These are phyloP conservation scores for Oxystoma pomonae DNA, from an alignment of 2,888 invertebrate genomes.

Conservation along the genomic window DNA sequence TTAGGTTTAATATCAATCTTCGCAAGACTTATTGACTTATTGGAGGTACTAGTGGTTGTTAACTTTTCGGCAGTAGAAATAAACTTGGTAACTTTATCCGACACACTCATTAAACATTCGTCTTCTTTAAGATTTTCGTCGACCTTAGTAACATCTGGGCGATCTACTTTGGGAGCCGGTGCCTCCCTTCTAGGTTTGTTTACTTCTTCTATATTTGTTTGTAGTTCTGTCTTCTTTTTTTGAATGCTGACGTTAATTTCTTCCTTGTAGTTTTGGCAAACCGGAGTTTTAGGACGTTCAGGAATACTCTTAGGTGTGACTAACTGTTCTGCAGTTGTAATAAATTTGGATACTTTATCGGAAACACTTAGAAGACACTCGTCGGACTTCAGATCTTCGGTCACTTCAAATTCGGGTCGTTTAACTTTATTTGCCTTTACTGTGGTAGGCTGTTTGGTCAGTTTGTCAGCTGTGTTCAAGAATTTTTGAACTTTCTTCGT, in stretches of 20 bases:
- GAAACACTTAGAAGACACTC: constrained; percentile 64
- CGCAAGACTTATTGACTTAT: constrained; percentile 29
- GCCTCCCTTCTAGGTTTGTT: constrained; percentile 21
- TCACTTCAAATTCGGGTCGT: constrained; percentile 52
- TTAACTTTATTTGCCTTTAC: constrained; percentile 41
- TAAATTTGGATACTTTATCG: constrained; percentile 66
- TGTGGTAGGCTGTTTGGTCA: constrained; percentile 35
- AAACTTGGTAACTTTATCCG: constrained; percentile 63
- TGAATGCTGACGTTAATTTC: constrained; percentile 51
- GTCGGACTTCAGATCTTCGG: constrained; percentile 55
- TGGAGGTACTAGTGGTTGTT: constrained; percentile 39
- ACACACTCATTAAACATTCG: constrained; percentile 58
- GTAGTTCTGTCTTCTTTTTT: constrained; percentile 53
- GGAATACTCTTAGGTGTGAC: constrained; percentile 29
- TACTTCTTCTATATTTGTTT: constrained; percentile 29
- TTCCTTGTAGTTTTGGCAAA: constrained; percentile 35
- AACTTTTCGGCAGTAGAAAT: constrained; percentile 58
- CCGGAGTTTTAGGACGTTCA: constrained; percentile 41
- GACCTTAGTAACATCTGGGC: constrained; percentile 30
- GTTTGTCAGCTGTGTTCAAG: constrained; percentile 44
- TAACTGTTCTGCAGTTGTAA: constrained; percentile 50
- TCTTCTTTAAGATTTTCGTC: constrained; percentile 47
- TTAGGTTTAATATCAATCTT: constrained; percentile 30
- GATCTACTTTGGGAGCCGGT: constrained; percentile 26
- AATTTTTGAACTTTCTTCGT: constrained; percentile 53